Conservation (phyloP, 2,113 vertebrate genomes). For the Planiliza haematocheilus region DNA sequence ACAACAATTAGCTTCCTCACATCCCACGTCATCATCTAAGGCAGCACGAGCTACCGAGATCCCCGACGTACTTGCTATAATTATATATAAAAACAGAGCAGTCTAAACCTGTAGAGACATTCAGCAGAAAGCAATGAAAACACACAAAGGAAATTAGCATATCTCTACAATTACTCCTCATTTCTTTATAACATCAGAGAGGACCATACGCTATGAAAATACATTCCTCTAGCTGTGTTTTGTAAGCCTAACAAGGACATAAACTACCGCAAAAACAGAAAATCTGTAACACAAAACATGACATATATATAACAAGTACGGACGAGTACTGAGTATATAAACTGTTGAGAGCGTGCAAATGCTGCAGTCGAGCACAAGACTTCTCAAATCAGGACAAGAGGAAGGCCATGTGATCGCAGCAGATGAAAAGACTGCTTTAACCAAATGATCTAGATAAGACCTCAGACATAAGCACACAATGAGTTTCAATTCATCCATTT, state of each 20-base stretch:
- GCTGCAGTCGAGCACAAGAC: constrained; percentile 54
- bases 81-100: constrained; percentile 18
- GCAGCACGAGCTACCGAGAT: constrained; percentile 10
- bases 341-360: constrained; percentile 36
- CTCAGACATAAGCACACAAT: constrained; percentile 41
- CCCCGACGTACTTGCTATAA: constrained; percentile 23
- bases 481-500: constrained; percentile 54
- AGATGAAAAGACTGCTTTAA: constrained; percentile 62
- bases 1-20: constrained; percentile 56
- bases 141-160: constrained; percentile 36
- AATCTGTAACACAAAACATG: background rate
- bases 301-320: background rate
- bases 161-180: background rate
- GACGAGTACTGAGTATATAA: constrained; percentile 8
- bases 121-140: constrained; percentile 20
- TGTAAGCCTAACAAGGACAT: background rate
- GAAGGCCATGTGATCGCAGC: constrained; percentile 61
- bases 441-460: constrained; percentile 61
- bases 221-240: background rate
- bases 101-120: constrained; percentile 5
- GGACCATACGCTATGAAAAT: background rate
- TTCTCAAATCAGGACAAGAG: constrained; percentile 62
- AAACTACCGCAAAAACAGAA: background rate
- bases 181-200: background rate
- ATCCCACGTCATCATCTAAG: constrained; percentile 35